A percentile compares a stretch with the other conserved stretches of the same genome.
These are phyloP conservation scores for Hemicordylus capensis DNA, from an alignment of 2,113 vertebrate species.

Conservation along the genomic window DNA sequence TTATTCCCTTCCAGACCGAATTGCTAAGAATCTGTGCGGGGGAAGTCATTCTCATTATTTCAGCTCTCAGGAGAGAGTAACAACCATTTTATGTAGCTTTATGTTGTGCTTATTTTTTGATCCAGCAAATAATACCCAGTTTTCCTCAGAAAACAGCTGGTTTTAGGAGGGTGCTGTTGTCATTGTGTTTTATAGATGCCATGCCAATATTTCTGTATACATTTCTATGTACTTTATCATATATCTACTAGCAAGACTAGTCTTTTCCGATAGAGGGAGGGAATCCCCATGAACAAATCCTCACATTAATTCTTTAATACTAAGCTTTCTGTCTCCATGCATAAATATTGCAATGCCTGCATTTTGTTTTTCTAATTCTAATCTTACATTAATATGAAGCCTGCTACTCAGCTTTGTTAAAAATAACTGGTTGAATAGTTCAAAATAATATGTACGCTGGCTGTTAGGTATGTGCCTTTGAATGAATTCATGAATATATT, in stretches of 20 bases:
- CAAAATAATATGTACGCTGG: not conserved
- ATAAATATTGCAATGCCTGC: constrained; percentile 20
- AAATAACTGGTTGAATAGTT: constrained; percentile 7
- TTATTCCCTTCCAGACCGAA: not conserved
- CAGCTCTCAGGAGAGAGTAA: constrained; percentile 9
- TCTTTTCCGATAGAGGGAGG: constrained; percentile 34
- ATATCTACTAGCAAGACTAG: constrained; percentile 52
- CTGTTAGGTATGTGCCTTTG: not conserved
- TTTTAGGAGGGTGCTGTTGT: not conserved
- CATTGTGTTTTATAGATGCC: constrained; percentile 63
- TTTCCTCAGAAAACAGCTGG: not conserved
- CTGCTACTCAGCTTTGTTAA: constrained; percentile 36
- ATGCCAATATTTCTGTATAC: constrained; percentile 32
- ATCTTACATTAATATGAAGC: constrained; percentile 21
- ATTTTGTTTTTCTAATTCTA: constrained; percentile 34
- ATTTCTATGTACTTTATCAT: constrained; percentile 41
- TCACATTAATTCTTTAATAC: constrained; percentile 39
- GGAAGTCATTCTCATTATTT: not conserved
- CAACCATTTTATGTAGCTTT: not conserved
- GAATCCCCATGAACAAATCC: constrained; percentile 30
- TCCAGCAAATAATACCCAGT: not conserved
- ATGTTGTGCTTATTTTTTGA: not conserved
- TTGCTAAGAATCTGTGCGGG: not conserved
- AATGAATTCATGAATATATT: not conserved
- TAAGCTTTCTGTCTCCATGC: constrained; percentile 26